Base-by-base conservation (phyloP, 2,888 invertebrate species). In the Cerastis rubricosa region DNA sequence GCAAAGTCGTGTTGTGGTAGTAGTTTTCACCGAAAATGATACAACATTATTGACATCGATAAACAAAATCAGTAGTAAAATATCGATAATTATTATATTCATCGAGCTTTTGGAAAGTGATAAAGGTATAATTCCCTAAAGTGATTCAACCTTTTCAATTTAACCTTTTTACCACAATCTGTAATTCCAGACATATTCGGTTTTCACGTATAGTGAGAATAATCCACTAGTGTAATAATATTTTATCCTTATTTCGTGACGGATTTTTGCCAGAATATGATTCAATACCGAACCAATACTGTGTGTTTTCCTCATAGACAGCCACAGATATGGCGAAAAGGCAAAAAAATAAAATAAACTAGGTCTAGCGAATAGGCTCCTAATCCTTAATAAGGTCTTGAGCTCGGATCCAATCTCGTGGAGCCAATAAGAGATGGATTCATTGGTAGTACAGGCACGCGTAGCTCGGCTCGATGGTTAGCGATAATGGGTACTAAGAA, bases 341-440 rank as follows among this genome's bases (percentile, higher is more conserved):
- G 59, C 25, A 57, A 75, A 74, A 54, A 74, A 83, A 74, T 70
- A 82, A 59, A 75, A 83, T 74, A 77, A 71, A 77, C 71, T 80
- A 83, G 71, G 71, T 83, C 83, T 77, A 74, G 73, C 57, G 40
- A 74, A 80, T 70, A 57, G 43, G 29, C 51, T 43, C 47, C 66
- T 84, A 84, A 84, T 81, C 78, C 81, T 12, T 78, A 78, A 78
- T 84, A 81, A 75, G 83, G 80, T 83, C 61, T 14, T 83, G 57
- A 77, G 81, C 45, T 81, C 49, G 70, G 70, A 81, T 81, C 78
- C 81, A 84, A 84, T 84, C 72, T 73, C 61, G 78, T 61, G 65
- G 65, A 63, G 65, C 72, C 66, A 69, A 71, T 74, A 80, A 71
- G 57, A 81, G 71, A 84, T 65, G 67, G 61, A 84, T 81, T 78